A percentile compares a stretch with the other conserved stretches of the same genome.
phyloP scores from a whole-genome alignment of 2,113 vertebrate genomes.

The Cinclus mexicanus region DNA sequence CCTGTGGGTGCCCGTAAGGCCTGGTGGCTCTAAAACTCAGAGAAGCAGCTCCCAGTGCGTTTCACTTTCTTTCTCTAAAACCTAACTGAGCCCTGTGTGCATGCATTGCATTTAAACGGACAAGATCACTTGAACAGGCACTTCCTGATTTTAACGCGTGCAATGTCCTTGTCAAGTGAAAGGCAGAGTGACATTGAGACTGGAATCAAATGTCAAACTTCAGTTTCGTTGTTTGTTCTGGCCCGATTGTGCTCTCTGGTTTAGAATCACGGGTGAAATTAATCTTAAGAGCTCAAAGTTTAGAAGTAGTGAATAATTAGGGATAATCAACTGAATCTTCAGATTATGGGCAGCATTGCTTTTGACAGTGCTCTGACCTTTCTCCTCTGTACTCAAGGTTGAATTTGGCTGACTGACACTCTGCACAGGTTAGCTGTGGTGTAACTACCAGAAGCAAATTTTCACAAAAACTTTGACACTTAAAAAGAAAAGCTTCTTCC shows the following conservation, averaged over 20 bases:
- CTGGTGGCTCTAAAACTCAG: accelerated
- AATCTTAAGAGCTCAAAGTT: neutral
- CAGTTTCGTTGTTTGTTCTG: neutral
- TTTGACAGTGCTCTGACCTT: constrained; percentile 11
- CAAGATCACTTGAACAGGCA: neutral
- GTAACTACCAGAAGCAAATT: neutral
- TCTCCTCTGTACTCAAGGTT: neutral
- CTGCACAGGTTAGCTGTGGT: neutral
- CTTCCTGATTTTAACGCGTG: neutral
- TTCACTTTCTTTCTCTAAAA: neutral
- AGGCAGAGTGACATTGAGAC: constrained; percentile 77
- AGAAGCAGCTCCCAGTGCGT: neutral
- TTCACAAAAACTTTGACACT: neutral
- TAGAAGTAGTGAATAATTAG: neutral
- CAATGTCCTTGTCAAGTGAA: constrained; percentile 58
- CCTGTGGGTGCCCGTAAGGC: neutral
- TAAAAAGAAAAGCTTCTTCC: neutral
- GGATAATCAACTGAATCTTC: neutral
- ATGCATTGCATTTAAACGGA: accelerated
- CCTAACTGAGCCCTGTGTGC: accelerated
- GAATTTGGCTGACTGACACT: neutral
- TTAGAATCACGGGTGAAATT: neutral
- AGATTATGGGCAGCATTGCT: neutral
- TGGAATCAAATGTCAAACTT: constrained; percentile 61
- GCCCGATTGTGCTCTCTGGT: neutral